Percentiles rank a stretch among this genome's conserved stretches.
These are phyloP conservation scores for Stegastes partitus DNA, from an alignment of 2,113 vertebrate species.

Conservation along the genomic window DNA sequence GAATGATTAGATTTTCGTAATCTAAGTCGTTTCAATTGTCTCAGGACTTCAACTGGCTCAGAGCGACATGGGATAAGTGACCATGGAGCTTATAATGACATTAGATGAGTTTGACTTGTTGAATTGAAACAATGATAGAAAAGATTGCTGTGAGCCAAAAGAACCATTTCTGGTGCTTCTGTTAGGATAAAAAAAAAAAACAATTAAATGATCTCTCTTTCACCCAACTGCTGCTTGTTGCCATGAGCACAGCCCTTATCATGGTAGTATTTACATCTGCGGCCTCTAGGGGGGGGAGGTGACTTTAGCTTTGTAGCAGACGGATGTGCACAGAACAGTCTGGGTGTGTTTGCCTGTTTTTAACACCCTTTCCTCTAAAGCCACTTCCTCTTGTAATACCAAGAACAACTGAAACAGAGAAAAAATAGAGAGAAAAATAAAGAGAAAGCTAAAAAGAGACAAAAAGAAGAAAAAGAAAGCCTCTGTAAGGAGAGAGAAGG, in stretches of 20 bases:
- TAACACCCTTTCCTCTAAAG: slow-evolving; percentile 31
- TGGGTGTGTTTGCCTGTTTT: slow-evolving; percentile 39
- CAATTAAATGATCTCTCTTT: background rate
- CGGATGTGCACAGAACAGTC: background rate
- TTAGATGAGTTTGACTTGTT: background rate
- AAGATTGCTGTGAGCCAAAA: background rate
- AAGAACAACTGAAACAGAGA: slow-evolving; percentile 19
- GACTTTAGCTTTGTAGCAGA: background rate
- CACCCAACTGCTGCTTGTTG: background rate
- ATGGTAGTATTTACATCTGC: slow-evolving; percentile 6
- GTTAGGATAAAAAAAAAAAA: no score
- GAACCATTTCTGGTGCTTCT: background rate
- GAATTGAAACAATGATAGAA: background rate
- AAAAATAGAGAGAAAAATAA: slow-evolving; percentile 11
- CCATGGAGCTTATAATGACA: background rate
- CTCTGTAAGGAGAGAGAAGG: background rate
- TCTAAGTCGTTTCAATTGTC: background rate
- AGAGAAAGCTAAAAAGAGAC: slow-evolving; percentile 12
- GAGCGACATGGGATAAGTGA: background rate
- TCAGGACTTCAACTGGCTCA: slow-evolving; percentile 10
- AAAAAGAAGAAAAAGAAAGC: background rate
- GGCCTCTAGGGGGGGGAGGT: slow-evolving; percentile 48
- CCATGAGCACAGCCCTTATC: background rate
- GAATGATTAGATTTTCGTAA: slow-evolving; percentile 13
- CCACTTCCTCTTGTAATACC: slow-evolving; percentile 56